Conservation (phyloP, 2,888 invertebrate species). For the Ectropis crepuscularia region DNA sequence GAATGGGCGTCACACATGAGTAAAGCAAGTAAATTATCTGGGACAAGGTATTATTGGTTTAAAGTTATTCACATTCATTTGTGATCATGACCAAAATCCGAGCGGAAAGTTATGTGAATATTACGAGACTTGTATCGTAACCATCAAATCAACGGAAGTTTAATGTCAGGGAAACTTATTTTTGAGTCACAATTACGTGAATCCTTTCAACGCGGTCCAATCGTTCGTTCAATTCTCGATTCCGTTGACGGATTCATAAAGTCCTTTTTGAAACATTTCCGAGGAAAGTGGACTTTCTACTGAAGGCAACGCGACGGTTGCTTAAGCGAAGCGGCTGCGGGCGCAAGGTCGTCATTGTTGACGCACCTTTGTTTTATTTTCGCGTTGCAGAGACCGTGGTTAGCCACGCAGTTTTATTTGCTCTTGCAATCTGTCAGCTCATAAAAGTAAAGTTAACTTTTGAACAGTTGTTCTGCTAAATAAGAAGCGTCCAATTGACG, state of each 20-base stretch:
- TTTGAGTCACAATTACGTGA: constrained; percentile 26
- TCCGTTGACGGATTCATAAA: constrained; percentile 40
- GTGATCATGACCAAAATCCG: constrained; percentile 36
- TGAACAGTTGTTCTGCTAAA: no score
- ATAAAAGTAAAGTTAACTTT: background rate
- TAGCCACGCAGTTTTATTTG: constrained; percentile 12
- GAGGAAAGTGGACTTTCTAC: constrained; percentile 73
- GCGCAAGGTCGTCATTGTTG: constrained; percentile 63
- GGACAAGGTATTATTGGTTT: constrained; percentile 28
- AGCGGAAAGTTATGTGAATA: constrained; percentile 34
- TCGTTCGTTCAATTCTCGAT: constrained; percentile 33
- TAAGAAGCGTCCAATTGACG: constrained; percentile 24
- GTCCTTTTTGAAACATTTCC: constrained; percentile 47
- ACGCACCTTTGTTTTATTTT: constrained; percentile 59
- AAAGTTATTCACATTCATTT: constrained; percentile 23
- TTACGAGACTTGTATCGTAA: constrained; percentile 36
- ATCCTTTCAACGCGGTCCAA: constrained; percentile 16
- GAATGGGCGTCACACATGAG: constrained; percentile 7
- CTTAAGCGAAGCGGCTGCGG: constrained; percentile 46
- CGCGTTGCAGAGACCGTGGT: constrained; percentile 29
- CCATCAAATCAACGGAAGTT: constrained; percentile 47
- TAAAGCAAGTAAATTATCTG: constrained; percentile 18
- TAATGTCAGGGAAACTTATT: constrained; percentile 39
- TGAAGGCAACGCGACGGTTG: constrained; percentile 38
- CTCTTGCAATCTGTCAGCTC: background rate